phyloP scores from a whole-genome alignment of 2,113 vertebrate genomes.

The Fulica atra region DNA sequence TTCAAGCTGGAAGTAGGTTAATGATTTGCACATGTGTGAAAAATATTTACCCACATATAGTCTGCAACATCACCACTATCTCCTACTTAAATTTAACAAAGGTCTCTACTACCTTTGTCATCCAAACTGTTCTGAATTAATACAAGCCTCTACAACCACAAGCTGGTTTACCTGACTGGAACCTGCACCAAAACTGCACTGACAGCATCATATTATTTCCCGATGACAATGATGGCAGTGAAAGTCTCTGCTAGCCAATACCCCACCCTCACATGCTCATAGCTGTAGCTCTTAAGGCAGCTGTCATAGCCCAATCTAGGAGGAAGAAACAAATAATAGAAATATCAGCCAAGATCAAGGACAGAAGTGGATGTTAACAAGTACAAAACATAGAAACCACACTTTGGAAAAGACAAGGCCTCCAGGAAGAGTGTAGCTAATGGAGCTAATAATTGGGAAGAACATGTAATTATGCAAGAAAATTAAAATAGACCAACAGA shows the following conservation, averaged over 20 bases:
- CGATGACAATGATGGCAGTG: not conserved
- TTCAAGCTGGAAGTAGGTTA: not conserved
- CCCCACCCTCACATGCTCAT: not conserved
- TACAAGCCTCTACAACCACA: not conserved
- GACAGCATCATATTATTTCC: not conserved
- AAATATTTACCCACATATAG: not conserved
- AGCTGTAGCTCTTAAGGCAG: not conserved
- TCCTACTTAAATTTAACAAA: not conserved
- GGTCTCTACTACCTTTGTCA: not conserved
- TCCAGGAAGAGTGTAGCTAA: not conserved
- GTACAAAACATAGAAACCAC: not conserved
- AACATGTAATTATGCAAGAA: not conserved
- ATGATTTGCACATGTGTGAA: not conserved
- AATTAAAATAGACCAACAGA: not conserved
- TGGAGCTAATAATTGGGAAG: not conserved
- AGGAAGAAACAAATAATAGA: not conserved
- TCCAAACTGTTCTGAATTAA: not conserved
- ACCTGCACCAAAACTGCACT: not conserved
- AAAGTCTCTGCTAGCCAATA: not conserved
- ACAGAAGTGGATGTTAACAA: not conserved
- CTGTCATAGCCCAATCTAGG: not conserved
- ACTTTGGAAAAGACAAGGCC: not conserved
- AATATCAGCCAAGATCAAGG: not conserved
- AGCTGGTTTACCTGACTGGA: not conserved
- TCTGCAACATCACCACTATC: not conserved